Evolutionary conservation across 2,797 vertebrate genomes (phyloP).

Genomic region (Sarcophilus harrisii): DNA sequence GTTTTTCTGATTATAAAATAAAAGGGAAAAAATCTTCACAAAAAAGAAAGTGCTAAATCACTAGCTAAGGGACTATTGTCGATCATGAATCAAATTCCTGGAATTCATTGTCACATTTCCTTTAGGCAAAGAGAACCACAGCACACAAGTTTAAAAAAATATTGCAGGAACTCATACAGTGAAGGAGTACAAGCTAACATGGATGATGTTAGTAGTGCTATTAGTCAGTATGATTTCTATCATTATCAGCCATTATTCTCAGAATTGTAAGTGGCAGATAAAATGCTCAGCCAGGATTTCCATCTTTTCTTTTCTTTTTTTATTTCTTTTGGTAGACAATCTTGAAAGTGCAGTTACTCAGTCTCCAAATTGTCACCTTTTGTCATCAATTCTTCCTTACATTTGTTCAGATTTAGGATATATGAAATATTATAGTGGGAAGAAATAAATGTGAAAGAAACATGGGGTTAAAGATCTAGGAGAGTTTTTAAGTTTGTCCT

Average conservation of each 20-base stretch:
- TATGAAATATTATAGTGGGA: constrained; percentile 69
- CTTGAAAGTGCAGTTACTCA: neutral
- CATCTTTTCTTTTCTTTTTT: constrained; percentile 31
- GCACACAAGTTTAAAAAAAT: constrained; percentile 31
- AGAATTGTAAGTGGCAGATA: constrained; percentile 71
- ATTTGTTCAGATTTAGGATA: constrained; percentile 68
- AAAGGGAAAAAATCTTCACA: constrained; percentile 2
- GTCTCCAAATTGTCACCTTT: constrained; percentile 58
- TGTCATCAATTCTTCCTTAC: constrained; percentile 48
- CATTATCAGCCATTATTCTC: constrained; percentile 69
- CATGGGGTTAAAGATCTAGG: constrained; percentile 39
- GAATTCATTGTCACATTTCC: neutral
- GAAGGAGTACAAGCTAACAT: constrained; percentile 24
- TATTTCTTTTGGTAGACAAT: constrained; percentile 54
- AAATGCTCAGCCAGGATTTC: constrained; percentile 79
- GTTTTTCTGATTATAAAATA: constrained; percentile 24
- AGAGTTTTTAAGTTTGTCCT: constrained; percentile 40
- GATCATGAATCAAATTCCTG: constrained; percentile 10
- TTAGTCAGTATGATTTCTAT: constrained; percentile 66
- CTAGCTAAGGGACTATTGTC: neutral
- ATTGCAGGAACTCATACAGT: constrained; percentile 25
- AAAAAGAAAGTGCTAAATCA: neutral
- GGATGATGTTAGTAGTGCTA: constrained; percentile 59
- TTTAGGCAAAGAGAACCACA: constrained; percentile 36
- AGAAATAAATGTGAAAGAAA: constrained; percentile 57